These are phyloP conservation scores for Lutjanus argentimaculatus DNA, from an alignment of 2,797 vertebrate genomes.

Conservation along the genomic window DNA sequence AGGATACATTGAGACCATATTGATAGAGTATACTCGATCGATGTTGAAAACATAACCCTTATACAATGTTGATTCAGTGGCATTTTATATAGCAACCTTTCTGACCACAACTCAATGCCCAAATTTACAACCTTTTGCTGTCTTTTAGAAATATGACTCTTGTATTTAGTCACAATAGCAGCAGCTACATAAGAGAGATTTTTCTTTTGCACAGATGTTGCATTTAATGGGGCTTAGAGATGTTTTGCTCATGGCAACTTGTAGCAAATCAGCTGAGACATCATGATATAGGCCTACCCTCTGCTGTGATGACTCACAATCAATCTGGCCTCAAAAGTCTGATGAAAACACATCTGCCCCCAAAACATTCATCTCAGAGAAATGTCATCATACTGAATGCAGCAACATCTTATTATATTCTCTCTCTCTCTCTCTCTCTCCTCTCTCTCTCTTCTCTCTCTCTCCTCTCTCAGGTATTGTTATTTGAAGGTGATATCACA, in stretches of 20 bases:
- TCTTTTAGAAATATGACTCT: not conserved
- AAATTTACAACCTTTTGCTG: no score
- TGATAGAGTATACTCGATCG: no score
- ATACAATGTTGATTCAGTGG: no score
- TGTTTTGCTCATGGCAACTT: conserved; percentile 20
- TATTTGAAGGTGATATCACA: not conserved
- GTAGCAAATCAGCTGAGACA: conserved; percentile 20
- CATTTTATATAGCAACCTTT: no score
- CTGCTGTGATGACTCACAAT: conserved; percentile 40
- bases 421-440: no score
- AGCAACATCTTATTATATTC: not conserved
- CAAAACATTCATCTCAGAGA: not conserved
- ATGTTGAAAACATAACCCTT: no score
- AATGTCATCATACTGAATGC: conserved; percentile 1
- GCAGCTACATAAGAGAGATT: not conserved
- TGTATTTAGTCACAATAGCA: not conserved
- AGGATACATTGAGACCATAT: no score
- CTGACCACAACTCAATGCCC: no score
- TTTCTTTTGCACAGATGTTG: conserved; percentile 24
- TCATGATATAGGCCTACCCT: not conserved
- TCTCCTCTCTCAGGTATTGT: no score
- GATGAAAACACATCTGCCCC: conserved; percentile 20
- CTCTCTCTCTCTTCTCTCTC: no score
- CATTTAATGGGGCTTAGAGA: conserved; percentile 23
- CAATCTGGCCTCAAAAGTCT: conserved; percentile 1